A percentile compares a stretch with the other conserved stretches of the same genome.
Conservation (phyloP, 2,113 vertebrate species). For the Coregonus clupeaformis region DNA sequence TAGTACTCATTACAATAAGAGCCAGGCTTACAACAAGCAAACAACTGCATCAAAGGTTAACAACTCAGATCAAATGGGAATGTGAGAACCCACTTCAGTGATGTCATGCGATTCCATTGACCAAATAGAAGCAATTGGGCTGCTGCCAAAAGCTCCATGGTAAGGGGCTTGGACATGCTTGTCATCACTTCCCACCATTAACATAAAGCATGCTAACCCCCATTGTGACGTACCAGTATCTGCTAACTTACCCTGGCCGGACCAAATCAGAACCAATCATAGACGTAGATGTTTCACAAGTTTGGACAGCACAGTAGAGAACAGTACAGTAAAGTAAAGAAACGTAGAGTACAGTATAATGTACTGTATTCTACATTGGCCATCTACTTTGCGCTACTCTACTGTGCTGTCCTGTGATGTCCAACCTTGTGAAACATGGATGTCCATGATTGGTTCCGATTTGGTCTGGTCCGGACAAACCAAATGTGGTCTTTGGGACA, state of each 20-base stretch:
- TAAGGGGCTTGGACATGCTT: conserved; percentile 31
- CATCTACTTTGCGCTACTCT: too few species aligned
- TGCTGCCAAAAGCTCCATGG: conserved; percentile 49
- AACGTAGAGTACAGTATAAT: too few species aligned
- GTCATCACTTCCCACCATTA: conserved; percentile 58
- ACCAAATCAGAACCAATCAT: too few species aligned
- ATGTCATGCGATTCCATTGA: conserved; percentile 55
- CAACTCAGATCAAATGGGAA: conserved; percentile 59
- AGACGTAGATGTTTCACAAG: too few species aligned
- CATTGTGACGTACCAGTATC: conserved; percentile 32
- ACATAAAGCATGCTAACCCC: conserved; percentile 7
- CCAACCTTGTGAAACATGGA: too few species aligned
- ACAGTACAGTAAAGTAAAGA: too few species aligned
- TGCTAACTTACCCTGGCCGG: conserved; percentile 11
- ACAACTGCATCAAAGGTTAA: conserved; percentile 67
- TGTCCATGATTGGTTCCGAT: too few species aligned
- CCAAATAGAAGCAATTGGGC: conserved; percentile 55
- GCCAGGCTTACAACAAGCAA: conserved; percentile 53
- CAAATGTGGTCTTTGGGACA: too few species aligned
- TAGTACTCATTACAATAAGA: conserved; percentile 72
- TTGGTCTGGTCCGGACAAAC: too few species aligned
- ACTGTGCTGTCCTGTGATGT: too few species aligned
- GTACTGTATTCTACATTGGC: too few species aligned
- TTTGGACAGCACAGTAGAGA: too few species aligned
- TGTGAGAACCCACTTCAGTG: conserved; percentile 39